Base-by-base conservation (phyloP, 1,140 invertebrate species). In the Sinella curviseta region DNA sequence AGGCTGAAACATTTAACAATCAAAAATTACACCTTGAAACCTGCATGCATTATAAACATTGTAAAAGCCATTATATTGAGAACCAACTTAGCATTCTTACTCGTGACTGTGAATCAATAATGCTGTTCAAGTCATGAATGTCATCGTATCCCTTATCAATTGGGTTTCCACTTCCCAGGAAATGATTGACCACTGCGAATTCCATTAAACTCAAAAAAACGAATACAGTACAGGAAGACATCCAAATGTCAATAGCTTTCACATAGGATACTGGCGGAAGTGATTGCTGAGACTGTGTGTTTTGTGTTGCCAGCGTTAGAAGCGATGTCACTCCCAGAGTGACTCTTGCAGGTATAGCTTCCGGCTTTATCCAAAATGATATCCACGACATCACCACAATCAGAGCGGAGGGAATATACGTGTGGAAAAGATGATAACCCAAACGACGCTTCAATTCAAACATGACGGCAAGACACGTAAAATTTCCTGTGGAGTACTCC, bases 111-210 rank as follows among this genome's bases (percentile, higher is more conserved):
- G 93, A 92, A 79, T 93, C 86, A 82, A 93, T 91, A 80, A 91
- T 90, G 54, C 81, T 81, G 65, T 89, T 87, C 34, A 95, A 88
- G 85, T 95, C 94, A 85, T 95, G 94, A 85, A 78, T 67, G 57
- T 95, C 94, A 0, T 94, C 95, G 84, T 95, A 96, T 12, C 94
- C 94, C 85, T 95, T 95, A 4, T 92, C 92, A 86, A 95, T 95
- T 30, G 93, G 95, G 30, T 93, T 93, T 0, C 94, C 90, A 0
- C 93, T 93, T 0, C 94, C 94, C 93, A 96, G 95, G 86, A 94
- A 95, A 86, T 95, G 94, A 86, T 97, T 97, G 30, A 96, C 95
- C 0, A 97, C 91, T 0, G 94, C 95, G 85, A 95, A 97, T 88
- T 97, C 94, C 91, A 97, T 95, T 0, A 97, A 88, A 0, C 94